A percentile compares a stretch with the other conserved stretches of the same genome.
Evolutionary conservation across 2,797 vertebrate species (phyloP).

Genomic region (Notolepis coatsorum): DNA sequence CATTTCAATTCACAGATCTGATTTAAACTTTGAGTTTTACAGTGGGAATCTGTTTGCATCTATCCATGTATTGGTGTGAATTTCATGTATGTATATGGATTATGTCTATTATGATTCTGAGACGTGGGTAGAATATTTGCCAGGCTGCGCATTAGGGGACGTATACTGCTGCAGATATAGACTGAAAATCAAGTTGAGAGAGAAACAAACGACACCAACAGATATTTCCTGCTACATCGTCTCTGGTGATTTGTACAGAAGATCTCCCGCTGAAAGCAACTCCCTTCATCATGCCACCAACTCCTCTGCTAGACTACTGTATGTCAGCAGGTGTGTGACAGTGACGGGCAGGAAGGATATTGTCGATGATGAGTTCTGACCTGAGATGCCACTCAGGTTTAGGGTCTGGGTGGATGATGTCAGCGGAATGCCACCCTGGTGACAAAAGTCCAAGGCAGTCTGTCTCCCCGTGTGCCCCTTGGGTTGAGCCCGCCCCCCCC

Average conservation of each 20-base stretch:
- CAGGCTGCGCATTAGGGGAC: conserved; percentile 6
- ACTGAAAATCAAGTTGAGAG: background rate
- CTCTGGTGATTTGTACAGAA: background rate
- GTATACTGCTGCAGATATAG: conserved; percentile 6
- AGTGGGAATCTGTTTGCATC: conserved; percentile 30
- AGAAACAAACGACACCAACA: background rate
- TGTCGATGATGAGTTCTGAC: conserved; percentile 39
- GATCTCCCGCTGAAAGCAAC: background rate
- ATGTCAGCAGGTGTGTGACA: conserved; percentile 34
- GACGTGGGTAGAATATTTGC: background rate
- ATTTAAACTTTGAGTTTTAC: conserved; percentile 38
- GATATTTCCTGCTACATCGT: background rate
- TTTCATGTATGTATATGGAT: background rate
- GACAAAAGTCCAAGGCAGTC: conserved; percentile 25
- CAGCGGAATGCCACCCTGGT: conserved; percentile 12
- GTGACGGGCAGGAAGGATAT: conserved; percentile 42
- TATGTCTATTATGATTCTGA: background rate
- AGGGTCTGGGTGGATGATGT: conserved; percentile 3
- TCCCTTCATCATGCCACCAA: background rate
- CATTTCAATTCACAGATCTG: conserved; percentile 52
- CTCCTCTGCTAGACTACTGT: background rate
- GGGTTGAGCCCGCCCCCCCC: conserved; percentile 21
- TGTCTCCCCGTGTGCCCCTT: conserved; percentile 3
- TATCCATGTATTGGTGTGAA: no score
- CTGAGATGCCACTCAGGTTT: background rate